Base-by-base conservation (phyloP, 2,797 vertebrate species). In the Schizopygopsis pylzovi region DNA sequence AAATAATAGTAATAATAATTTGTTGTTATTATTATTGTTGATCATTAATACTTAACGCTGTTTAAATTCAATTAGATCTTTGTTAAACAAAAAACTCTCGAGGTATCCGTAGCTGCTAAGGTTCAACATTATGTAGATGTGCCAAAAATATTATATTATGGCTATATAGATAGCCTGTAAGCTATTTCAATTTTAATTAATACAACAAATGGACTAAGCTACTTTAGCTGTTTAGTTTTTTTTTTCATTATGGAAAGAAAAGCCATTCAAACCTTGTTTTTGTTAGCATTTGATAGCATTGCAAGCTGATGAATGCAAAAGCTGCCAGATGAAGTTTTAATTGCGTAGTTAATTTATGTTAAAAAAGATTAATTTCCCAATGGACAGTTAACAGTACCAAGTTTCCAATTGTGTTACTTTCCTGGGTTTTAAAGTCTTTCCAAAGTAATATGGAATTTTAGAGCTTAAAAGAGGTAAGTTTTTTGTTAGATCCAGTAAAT, bases 101-200 rank as follows among this genome's bases (percentile, higher is more conserved):
- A 25, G 59, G 28, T 18, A 47, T 65, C 41, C 37, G 12, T 16
- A 63, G 59, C 56, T 67, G 8, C 41, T 33, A 43, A 25, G 45
- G 56, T 79, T 61, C 43, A 65, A 47, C 78, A 45, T 65, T 80
- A 8, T 67, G 61, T 52, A n/a, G 20, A 67, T 28, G 61, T 80
- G 78, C 78, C 78, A 80, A 49, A 79, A 37, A 80, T 67, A 63
- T 63, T 18, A 45, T 79, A 28, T 45, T 61, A 33, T 65, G 43
- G 43, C 61, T 67, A 80, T 39, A 61, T 20, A 22, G 16, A 33
- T 65, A 47, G 59, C 59, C 54, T 28, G 18, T 80, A 67, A 80
- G 61, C 59, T 65, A 65, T 47, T 47, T 79, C n/a, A 47, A 18
- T 16, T 41, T 25, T 3, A 9, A 15, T 25, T 16, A 43, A 43